phyloP scores from a whole-genome alignment of 2,888 invertebrate species.

The Mactromeris polynyma region DNA sequence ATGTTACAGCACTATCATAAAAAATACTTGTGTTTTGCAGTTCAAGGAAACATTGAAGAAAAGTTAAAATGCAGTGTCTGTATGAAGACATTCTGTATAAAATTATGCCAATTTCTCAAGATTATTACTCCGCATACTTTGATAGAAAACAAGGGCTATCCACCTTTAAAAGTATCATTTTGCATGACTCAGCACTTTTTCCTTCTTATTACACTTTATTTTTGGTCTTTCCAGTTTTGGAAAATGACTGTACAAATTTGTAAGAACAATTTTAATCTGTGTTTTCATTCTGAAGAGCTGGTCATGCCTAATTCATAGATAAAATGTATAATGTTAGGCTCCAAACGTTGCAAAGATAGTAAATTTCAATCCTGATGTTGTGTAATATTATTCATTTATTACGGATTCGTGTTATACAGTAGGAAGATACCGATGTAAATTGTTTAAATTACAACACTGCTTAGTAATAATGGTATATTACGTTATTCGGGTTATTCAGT shows the following conservation, averaged over 20 bases:
- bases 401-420: neutral
- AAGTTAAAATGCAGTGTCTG: no score
- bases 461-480: neutral
- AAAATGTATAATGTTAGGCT: neutral
- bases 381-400: constrained; percentile 14
- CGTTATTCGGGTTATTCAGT: neutral
- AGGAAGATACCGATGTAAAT: neutral
- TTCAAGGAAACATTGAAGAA: no score
- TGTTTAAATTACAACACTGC: neutral
- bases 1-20: no score
- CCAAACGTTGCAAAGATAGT: constrained; percentile 4
- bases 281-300: neutral
- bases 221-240: neutral
- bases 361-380: neutral
- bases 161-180: neutral
- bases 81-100: no score
- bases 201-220: neutral
- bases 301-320: neutral
- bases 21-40: no score
- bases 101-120: no score
- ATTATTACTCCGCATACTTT: no score
- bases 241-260: neutral
- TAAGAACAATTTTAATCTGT: neutral
- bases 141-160: no score
- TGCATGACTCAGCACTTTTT: constrained; percentile 3